Base-by-base conservation (phyloP, 2,113 vertebrate genomes). In the Plectropomus leopardus region DNA sequence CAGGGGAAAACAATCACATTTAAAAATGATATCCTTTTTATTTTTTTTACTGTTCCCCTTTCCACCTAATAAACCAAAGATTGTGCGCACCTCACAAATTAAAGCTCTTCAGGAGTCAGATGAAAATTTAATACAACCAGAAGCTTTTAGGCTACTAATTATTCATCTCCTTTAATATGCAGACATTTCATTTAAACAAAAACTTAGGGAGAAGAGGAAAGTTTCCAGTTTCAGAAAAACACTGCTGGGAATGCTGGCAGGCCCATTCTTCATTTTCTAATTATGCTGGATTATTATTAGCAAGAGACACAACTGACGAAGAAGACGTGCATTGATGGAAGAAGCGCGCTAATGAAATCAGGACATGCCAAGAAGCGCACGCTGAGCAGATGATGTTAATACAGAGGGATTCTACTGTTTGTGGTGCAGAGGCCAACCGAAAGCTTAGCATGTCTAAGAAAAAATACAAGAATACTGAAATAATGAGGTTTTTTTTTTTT, bases 221-320 rank as follows among this genome's bases (percentile, higher is more conserved):
- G 85, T 92, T 91, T 82, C 61, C 36, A 65, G 64, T 92, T 86
- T 77, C 68, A 76, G 63, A 87, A 92, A n/a, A 91, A 90, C 83
- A 88, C 92, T 91, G 91, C 82, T 82, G 87, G 86, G 88, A 89
- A 76, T 65, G 79, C 81, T 85, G 88, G 81, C 91, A 92, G 92
- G 80, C 73, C 84, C 81, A 91, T 92, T 89, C 67, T 84, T 94
- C 90, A 90, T 88, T 86, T 92, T 78, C 82, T 89, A 93, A 93
- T 93, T 93, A 93, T 74, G 74, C 83, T 61, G 64, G 65, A 91
- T 91, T 93, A 93, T 93, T 91, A 92, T 92, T 91, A 92, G 88
- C 91, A 67, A 50, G 88, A 89, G 83, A 91, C 80, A 77, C 85
- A 92, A 90, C 58, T 84, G 86, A 89, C 66, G 53, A 78, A 82